Evolutionary conservation across 2,888 invertebrate genomes (phyloP), one percentile per base, ranked within the genome.

Genomic region (Baccha elongata): DNA sequence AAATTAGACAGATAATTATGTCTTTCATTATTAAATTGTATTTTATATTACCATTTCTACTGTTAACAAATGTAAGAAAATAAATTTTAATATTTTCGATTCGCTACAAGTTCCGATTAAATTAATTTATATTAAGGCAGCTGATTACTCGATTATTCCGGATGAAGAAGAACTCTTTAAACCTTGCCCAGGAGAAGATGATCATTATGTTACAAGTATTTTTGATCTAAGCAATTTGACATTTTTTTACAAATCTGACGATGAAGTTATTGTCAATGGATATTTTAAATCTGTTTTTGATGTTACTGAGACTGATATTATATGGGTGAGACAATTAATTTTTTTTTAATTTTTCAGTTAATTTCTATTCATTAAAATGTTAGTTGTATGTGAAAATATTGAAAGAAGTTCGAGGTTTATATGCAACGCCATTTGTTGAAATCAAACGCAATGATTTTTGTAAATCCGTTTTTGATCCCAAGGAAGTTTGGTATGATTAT

Each of bases 101-200:
- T n/a, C n/a, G n/a, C n/a, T 48, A 26, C 8, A 13, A 10, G 11
- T 23, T 46, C 0, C 2, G 11, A n/a, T 11, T 23, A 0, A 21
- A 23, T 11, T 3, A 23, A 1, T n/a, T n/a, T n/a, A 26, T 26
- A 13, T 48, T 3, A 21, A 50, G 37, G 35, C 37, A 0, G 13
- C 35, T 3, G 7, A 37, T 35, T 55, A 55, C 21, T 8, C 13
- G 10, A 3, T 1, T 0, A 13, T 7, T n/a, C n/a, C 21, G 0
- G 53, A 55, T 35, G 37, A 55, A 0, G 53, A 55, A 21, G 1
- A 0, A 5, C 1, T 55, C 21, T 13, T 13, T 10, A 37, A 13
- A 8, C n/a, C 35, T 4, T 55, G 53, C 13, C 8, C 35, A 37
- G 53, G 53, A 7, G 37, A 55, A 37, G 37, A 55, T 11, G 37